phyloP scores from a whole-genome alignment of 2,888 invertebrate genomes.

The Machimus atricapillus region DNA sequence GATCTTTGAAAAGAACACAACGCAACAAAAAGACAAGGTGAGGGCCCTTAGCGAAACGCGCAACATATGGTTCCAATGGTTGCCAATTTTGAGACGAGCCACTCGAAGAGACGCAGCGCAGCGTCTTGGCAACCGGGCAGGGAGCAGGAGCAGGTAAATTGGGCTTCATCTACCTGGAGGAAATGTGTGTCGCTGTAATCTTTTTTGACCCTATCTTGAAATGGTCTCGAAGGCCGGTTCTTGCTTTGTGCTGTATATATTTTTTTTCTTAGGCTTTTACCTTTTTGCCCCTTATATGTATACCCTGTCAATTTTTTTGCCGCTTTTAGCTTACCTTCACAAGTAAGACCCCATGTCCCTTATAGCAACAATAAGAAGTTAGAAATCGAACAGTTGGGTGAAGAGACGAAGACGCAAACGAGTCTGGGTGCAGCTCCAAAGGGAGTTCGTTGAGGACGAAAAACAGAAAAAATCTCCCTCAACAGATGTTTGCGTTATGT shows the following conservation, averaged over 20 bases:
- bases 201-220: neutral
- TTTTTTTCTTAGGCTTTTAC: neutral
- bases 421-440: neutral
- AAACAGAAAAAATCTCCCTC: neutral
- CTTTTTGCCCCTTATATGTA: neutral
- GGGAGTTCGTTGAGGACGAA: neutral
- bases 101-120: constrained; percentile 13
- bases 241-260: neutral
- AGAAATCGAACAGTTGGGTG: constrained; percentile 11
- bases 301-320: neutral
- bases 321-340: neutral
- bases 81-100: constrained; percentile 32
- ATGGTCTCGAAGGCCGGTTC: neutral
- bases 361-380: constrained; percentile 11
- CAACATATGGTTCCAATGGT: constrained; percentile 40
- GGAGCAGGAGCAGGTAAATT: neutral
- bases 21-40: neutral
- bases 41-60: constrained; percentile 23
- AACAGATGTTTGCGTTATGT: constrained; percentile 1
- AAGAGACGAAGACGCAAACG: neutral
- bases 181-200: constrained; percentile 1
- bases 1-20: neutral
- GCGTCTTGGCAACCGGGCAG: neutral
- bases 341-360: neutral
- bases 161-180: neutral